phyloP scores from a whole-genome alignment of 2,113 vertebrate genomes.

The Acanthisitta chloris region DNA sequence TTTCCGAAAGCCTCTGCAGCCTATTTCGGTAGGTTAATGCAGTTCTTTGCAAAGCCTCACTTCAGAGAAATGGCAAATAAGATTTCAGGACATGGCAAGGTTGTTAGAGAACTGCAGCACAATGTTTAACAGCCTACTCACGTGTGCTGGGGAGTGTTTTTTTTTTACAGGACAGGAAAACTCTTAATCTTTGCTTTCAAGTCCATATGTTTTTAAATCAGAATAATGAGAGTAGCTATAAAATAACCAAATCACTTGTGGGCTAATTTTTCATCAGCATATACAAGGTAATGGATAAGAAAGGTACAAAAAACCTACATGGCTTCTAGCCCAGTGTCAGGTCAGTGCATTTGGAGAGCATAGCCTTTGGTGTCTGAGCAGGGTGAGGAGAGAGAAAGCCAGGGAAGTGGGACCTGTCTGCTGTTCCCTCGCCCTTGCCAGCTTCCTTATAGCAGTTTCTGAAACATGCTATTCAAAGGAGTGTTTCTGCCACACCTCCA shows the following conservation, averaged over 20 bases:
- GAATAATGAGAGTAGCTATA: not conserved
- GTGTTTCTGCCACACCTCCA: not conserved
- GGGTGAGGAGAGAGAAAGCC: not conserved
- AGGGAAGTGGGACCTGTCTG: not conserved
- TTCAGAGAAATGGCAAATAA: not conserved
- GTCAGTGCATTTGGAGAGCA: not conserved
- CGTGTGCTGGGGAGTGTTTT: rapidly evolving
- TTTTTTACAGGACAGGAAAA: not conserved
- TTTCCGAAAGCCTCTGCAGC: not conserved
- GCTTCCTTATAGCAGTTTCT: not conserved
- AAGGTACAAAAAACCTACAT: not conserved
- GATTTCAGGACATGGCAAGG: not conserved
- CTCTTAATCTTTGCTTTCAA: not conserved
- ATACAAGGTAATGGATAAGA: not conserved
- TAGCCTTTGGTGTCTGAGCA: not conserved
- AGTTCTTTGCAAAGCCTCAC: not conserved
- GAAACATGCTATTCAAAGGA: not conserved
- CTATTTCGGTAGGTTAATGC: not conserved
- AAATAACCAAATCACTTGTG: not conserved
- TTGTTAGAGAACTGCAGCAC: not conserved
- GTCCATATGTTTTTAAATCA: not conserved
- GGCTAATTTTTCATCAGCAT: not conserved
- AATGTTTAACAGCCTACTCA: not conserved
- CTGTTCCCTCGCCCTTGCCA: not conserved
- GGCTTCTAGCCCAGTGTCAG: not conserved